phyloP scores from a whole-genome alignment of 2,113 vertebrate genomes.

The Entosphenus tridentatus region DNA sequence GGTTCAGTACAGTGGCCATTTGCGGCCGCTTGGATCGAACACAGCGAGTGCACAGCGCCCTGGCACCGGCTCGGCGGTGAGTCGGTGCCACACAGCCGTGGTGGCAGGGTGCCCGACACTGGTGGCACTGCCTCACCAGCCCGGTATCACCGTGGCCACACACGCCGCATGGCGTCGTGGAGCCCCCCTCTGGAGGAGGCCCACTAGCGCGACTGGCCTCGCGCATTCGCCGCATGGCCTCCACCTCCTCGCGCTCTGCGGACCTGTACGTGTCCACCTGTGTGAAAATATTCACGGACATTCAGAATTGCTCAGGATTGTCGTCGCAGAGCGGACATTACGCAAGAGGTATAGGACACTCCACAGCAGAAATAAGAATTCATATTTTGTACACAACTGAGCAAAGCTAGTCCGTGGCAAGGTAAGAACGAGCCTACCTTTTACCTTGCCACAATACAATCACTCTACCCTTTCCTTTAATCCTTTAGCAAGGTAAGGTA shows the following conservation, averaged over 20 bases:
- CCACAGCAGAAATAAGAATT: too few relatives aligned
- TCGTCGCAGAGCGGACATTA: too few relatives aligned
- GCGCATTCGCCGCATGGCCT: slow-evolving; percentile 70
- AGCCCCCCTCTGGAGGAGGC: slow-evolving; percentile 81
- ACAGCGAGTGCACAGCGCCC: slow-evolving; percentile 78
- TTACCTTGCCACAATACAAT: too few relatives aligned
- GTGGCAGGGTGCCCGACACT: slow-evolving; percentile 97
- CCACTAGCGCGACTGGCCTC: slow-evolving; percentile 84
- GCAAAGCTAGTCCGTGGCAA: too few relatives aligned
- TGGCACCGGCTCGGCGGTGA: slow-evolving; percentile 57
- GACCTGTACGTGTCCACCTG: slow-evolving; percentile 52
- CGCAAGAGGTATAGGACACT: too few relatives aligned
- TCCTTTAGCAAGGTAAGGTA: too few relatives aligned
- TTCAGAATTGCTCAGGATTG: too few relatives aligned
- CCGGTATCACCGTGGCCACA: slow-evolving; percentile 77
- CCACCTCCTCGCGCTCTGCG: slow-evolving; percentile 69
- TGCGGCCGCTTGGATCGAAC: slow-evolving; percentile 71
- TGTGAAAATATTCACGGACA: too few relatives aligned
- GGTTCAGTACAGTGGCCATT: slow-evolving; percentile 78
- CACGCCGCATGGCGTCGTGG: slow-evolving; percentile 83
- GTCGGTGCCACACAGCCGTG: slow-evolving; percentile 73
- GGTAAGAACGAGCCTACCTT: too few relatives aligned
- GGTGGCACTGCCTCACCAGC: slow-evolving; percentile 88
- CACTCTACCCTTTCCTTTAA: too few relatives aligned
- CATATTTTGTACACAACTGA: too few relatives aligned